These are phyloP conservation scores for Cistogaster globosa DNA, from an alignment of 2,888 invertebrate genomes.

Conservation along the genomic window DNA sequence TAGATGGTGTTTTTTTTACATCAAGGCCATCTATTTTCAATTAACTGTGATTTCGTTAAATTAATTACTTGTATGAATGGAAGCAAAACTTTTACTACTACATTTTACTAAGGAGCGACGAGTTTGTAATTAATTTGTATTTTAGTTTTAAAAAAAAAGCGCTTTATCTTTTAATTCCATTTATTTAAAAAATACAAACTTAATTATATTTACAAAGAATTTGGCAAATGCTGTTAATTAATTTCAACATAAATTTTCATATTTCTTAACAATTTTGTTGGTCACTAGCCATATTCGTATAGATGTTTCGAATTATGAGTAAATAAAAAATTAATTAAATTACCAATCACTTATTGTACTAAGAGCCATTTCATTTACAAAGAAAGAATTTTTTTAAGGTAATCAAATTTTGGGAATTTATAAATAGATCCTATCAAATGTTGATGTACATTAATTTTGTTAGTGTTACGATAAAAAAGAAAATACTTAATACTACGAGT, in stretches of 20 bases:
- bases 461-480: constrained; percentile 84
- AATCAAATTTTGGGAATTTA: background rate
- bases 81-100: too few species aligned
- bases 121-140: background rate
- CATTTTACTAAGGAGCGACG: too few species aligned
- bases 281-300: constrained; percentile 68
- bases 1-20: too few species aligned
- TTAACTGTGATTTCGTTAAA: too few species aligned
- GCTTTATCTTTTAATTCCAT: constrained; percentile 33
- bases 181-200: constrained; percentile 60
- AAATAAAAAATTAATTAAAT: constrained; percentile 26
- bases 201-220: constrained; percentile 70
- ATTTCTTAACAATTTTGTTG: constrained; percentile 45
- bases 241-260: constrained; percentile 44
- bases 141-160: background rate
- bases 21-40: too few species aligned
- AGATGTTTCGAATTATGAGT: constrained; percentile 9
- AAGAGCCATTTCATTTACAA: constrained; percentile 20
- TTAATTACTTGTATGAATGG: too few species aligned
- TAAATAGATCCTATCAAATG: background rate
- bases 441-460: constrained; percentile 17
- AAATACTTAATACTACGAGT: constrained; percentile 81
- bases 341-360: constrained; percentile 55
- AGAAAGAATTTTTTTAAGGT: constrained; percentile 3
- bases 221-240: constrained; percentile 66